phyloP scores from a whole-genome alignment of 2,113 vertebrate species.

The Psittacara wagleri region DNA sequence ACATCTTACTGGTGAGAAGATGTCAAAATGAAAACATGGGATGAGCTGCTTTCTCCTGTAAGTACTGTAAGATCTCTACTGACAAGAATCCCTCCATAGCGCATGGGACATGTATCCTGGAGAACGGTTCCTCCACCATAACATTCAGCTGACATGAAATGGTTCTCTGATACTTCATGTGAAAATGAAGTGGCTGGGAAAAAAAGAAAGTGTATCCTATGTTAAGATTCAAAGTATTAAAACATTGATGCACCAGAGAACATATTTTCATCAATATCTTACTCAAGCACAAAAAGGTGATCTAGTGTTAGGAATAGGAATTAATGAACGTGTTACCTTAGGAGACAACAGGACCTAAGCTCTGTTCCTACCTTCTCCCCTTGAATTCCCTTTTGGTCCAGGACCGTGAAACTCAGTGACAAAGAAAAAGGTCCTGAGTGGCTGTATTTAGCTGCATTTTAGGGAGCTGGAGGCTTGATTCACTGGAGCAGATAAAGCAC shows the following conservation, averaged over 20 bases:
- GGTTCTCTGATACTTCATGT: not conserved
- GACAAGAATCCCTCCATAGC: not conserved
- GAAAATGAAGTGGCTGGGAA: not conserved
- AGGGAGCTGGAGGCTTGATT: conserved; percentile 33
- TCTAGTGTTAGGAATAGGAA: not conserved
- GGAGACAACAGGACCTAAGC: not conserved
- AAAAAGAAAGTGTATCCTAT: not conserved
- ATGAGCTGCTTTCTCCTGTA: not conserved
- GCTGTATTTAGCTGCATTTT: conserved; percentile 9
- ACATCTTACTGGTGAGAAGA: not conserved
- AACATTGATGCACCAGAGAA: not conserved
- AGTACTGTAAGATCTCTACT: not conserved
- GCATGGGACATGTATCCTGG: not conserved
- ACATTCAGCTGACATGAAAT: not conserved
- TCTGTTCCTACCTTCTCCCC: not conserved
- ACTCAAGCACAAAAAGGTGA: not conserved
- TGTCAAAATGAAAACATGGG: not conserved
- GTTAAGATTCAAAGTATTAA: not conserved
- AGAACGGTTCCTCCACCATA: not conserved
- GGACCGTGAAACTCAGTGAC: not conserved
- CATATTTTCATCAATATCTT: not conserved
- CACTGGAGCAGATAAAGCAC: conserved; percentile 58
- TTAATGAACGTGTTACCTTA: not conserved
- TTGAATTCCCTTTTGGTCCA: not conserved
- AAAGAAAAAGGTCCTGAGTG: conserved; percentile 3